Base-by-base conservation (phyloP, 2,113 vertebrate species). In the Limanda limanda region DNA sequence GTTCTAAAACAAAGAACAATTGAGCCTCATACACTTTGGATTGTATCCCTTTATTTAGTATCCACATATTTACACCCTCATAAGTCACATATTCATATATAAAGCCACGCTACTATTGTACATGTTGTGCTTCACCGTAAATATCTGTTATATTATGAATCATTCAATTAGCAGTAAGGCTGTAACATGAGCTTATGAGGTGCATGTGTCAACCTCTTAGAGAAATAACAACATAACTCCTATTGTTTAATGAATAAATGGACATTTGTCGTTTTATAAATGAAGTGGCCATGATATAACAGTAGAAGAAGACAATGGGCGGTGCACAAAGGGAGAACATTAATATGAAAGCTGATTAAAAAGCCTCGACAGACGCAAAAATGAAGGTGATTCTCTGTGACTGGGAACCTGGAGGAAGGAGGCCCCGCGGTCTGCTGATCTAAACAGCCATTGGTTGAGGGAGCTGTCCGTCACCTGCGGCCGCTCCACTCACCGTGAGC, bases 381-480 rank as follows among this genome's bases (percentile, higher is more conserved):
- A 25, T 48, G 47, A 47, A 48, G 51, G 24, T 65, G 60, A 72
- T 79, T 78, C 14, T 74, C 57, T 2, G 1, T 18, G 48, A 80
- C 21, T 48, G 66, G 58, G 64, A 84, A 66, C 27, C 77, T 81
- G 57, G 51, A 75, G 24, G 60, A 55, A 73, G 48, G 1, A 52
- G 66, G 2, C n/a, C 3, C 35, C 35, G 8, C 1, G 2, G 6
- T 18, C 40, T 40, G 31, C 13, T 62, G 45, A 27, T 62, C 25
- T 3, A 27, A 25, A 9, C 4, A 1, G 4, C 63, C 72, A 91
- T 92, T 92, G 87, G 82, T 25, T 72, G 0, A 1, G 4, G 0
- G 2, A 5, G 31, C 35, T 71, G 84, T 75, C 65, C 15, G 68
- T 91, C 78, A 84, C 52, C 52, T 0, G 0, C 25, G 4, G 1